phyloP scores from a whole-genome alignment of 2,888 invertebrate genomes.

The Danaus chrysippus region DNA sequence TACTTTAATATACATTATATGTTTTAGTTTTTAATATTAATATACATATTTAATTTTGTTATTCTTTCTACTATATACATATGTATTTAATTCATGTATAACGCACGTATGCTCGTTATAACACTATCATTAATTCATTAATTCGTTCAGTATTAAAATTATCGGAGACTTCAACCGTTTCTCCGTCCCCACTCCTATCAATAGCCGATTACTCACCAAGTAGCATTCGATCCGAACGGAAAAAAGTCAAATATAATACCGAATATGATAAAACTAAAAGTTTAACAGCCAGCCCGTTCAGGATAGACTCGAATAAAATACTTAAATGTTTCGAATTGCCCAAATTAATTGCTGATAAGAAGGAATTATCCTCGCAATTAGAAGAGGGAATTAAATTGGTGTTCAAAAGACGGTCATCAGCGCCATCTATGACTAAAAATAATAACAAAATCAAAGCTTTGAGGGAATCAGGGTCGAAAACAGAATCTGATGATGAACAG shows the following conservation, averaged over 20 bases:
- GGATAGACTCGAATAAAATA: constrained; percentile 44
- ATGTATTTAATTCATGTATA: not conserved
- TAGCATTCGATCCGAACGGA: constrained; percentile 33
- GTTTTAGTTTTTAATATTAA: not conserved
- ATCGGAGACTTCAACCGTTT: constrained; percentile 42
- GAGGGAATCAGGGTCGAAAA: constrained; percentile 53
- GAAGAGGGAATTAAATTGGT: constrained; percentile 30
- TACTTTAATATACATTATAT: too few species aligned
- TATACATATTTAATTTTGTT: not conserved
- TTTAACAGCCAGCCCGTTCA: constrained; percentile 53
- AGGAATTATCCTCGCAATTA: constrained; percentile 12
- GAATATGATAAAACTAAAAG: constrained; percentile 41
- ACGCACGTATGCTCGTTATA: constrained; percentile 2
- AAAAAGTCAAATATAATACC: constrained; percentile 14
- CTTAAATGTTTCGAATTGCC: constrained; percentile 57
- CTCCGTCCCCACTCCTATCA: constrained; percentile 49
- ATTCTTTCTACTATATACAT: not conserved
- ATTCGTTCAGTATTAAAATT: constrained; percentile 27
- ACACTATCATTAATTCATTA: not conserved
- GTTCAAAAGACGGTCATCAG: constrained; percentile 60
- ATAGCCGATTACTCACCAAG: constrained; percentile 52
- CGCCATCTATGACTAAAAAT: constrained; percentile 45
- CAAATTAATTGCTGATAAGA: constrained; percentile 42
- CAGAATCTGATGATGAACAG: constrained; percentile 61
- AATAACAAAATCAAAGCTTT: constrained; percentile 45